Evolutionary conservation across 1,140 invertebrate species (phyloP).

Genomic region (Zaprionus capensis): DNA sequence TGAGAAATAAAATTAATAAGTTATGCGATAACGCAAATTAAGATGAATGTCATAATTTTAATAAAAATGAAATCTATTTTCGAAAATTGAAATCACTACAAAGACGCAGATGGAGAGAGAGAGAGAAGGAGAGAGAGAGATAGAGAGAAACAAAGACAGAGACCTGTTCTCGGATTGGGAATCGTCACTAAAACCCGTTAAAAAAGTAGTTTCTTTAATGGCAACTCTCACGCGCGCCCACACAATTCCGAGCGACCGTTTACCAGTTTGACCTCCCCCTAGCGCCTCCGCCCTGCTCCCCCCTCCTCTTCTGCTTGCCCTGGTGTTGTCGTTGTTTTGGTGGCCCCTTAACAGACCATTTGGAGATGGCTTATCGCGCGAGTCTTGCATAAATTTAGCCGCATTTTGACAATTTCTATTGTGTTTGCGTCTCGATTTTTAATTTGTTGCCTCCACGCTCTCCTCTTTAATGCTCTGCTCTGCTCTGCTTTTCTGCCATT

Average conservation of each 20-base stretch:
- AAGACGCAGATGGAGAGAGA: neutral
- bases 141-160: neutral
- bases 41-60: slow-evolving; percentile 82
- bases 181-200: neutral
- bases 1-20: slow-evolving; percentile 67
- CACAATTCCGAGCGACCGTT: slow-evolving; percentile 32
- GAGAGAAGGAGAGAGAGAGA: neutral
- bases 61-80: slow-evolving; percentile 81
- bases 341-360: slow-evolving; percentile 31
- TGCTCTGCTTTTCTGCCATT: slow-evolving; percentile 36
- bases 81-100: slow-evolving; percentile 22
- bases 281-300: neutral
- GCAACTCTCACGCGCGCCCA: slow-evolving; percentile 49
- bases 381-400: slow-evolving; percentile 66
- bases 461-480: slow-evolving; percentile 10
- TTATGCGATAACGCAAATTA: slow-evolving; percentile 77
- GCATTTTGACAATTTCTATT: slow-evolving; percentile 65
- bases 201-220: slow-evolving; percentile 31
- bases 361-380: slow-evolving; percentile 65
- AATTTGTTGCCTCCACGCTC: slow-evolving; percentile 42
- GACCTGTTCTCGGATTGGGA: slow-evolving; percentile 31
- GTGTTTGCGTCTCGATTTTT: slow-evolving; percentile 55
- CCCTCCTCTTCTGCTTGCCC: neutral
- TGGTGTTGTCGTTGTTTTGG: neutral
- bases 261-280: slow-evolving; percentile 4